Evolutionary conservation across 2,797 vertebrate genomes (phyloP), one percentile per base, ranked within the genome.

Genomic region (Ambastaia sidthimunki): DNA sequence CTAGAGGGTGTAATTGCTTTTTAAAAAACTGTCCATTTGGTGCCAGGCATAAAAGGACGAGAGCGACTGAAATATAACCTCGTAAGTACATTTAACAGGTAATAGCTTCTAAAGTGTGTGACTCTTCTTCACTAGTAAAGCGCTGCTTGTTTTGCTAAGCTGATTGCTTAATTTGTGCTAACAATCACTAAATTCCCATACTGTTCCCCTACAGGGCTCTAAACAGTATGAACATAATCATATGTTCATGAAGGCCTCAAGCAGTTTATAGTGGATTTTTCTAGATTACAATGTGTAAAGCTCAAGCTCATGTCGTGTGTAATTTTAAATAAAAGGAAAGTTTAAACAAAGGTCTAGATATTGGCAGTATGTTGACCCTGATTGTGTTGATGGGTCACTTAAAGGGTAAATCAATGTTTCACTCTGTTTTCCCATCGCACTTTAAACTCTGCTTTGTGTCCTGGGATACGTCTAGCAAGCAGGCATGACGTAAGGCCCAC

Each of bases 151-250:
- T 84, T 92, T 90, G 91, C 91, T 90, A 85, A 85, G 82, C 85
- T 91, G 89, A 91, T 92, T 91, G 90, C 87, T 91, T 90, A 87
- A 92, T 93, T 92, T 87, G 80, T 80, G 88, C 80, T 77, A 87
- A 89, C 87, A 89, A 80, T 87, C 82, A 88, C 82, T 86, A 78
- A 77, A 82, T 85, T 86, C 88, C 86, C 86, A 86, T 90, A 89
- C 82, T n/a, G 82, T 84, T 74, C 72, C 82, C 85, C 86, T 74
- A 85, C 86, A 86, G 85, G 85, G 86, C 76, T 60, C 72, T 73
- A 71, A 76, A 68, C 59, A 15, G 19, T 55, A 50, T 34, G 16
- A 41, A 62, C 82, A 87, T 70, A 87, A 89, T 84, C 85, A 87
- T 89, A 89, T 90, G 88, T 90, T 90, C 86, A 90, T 89, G 71